phyloP scores from a whole-genome alignment of 2,113 vertebrate genomes.

The Capreolus pygargus region DNA sequence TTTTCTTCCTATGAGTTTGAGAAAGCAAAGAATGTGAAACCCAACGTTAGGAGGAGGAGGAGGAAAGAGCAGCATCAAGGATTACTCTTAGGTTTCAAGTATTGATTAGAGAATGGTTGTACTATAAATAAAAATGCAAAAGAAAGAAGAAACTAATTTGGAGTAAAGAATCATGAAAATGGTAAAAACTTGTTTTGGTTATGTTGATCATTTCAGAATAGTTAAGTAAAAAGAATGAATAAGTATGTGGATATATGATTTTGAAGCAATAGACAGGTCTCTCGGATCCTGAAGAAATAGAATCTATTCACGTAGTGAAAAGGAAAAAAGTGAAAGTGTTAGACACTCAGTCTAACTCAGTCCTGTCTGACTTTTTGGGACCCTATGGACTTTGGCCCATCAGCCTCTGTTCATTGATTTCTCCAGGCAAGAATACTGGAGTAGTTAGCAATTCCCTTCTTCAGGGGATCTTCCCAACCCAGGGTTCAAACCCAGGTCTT shows the following conservation, averaged over 20 bases:
- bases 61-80: background rate
- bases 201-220: background rate
- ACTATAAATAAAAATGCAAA: background rate
- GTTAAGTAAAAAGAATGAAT: background rate
- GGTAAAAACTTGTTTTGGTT: background rate
- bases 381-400: background rate
- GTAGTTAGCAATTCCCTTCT: background rate
- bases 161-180: background rate
- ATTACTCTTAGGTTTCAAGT: background rate
- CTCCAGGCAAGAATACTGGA: background rate
- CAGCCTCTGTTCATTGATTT: too few relatives aligned
- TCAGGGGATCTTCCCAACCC: background rate
- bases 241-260: background rate
- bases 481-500: background rate
- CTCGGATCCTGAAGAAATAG: background rate
- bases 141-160: background rate
- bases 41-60: background rate
- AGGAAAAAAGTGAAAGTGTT: background rate
- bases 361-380: background rate
- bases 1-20: background rate
- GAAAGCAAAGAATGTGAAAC: background rate
- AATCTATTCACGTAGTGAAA: background rate
- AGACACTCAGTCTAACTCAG: background rate
- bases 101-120: background rate
- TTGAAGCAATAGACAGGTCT: background rate